Evolutionary conservation across 2,113 vertebrate species (phyloP).

Genomic region (Platysternon megacephalum): DNA sequence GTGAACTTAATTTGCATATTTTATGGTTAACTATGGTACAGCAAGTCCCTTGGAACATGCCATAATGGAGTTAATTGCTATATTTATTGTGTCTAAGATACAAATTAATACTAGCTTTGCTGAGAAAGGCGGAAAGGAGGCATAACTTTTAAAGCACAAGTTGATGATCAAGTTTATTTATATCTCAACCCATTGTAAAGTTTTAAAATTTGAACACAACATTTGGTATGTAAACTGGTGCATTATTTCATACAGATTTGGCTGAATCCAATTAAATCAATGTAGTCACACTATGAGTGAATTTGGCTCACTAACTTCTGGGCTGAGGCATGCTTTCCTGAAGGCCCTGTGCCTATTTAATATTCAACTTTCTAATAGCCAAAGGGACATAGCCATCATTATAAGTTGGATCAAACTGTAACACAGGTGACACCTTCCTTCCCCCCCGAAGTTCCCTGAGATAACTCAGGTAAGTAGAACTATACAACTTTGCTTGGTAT

Average conservation of each 20-base stretch:
- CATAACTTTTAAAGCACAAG: neutral
- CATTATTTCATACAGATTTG: neutral
- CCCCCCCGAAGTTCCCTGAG: neutral
- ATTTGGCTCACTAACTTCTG: neutral
- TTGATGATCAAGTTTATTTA: neutral
- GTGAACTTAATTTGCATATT: constrained; percentile 40
- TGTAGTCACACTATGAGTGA: neutral
- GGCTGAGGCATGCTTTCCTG: neutral
- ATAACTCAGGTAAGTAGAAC: neutral
- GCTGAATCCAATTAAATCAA: neutral
- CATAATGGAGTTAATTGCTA: constrained; percentile 21
- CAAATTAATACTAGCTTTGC: constrained; percentile 4
- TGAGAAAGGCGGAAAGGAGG: neutral
- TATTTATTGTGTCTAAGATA: neutral
- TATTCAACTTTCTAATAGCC: neutral
- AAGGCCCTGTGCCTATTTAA: neutral
- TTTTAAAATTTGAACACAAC: neutral
- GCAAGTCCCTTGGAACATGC: constrained; percentile 36
- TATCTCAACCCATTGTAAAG: neutral
- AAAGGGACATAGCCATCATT: neutral
- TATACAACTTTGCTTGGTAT: neutral
- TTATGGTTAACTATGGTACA: constrained; percentile 47
- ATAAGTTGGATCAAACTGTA: neutral
- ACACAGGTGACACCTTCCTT: neutral
- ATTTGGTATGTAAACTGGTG: neutral